A percentile compares a stretch with the other conserved stretches of the same genome.
Conservation (phyloP, 2,113 vertebrate genomes). For the Lates calcarifer region DNA sequence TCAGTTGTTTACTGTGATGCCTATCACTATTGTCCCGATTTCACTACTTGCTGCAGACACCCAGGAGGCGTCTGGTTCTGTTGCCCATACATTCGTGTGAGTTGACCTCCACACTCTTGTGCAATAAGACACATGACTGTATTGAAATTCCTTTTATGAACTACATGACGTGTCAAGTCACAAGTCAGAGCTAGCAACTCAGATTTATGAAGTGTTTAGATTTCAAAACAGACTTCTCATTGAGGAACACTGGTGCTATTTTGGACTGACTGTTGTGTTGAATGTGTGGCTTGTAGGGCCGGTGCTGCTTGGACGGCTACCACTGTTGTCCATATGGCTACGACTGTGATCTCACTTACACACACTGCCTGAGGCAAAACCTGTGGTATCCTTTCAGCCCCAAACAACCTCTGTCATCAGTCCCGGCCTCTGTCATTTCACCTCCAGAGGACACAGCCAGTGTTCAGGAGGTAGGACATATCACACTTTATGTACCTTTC, state of each 20-base stretch:
- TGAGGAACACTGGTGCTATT: neutral
- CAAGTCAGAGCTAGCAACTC: neutral
- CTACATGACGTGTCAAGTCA: neutral
- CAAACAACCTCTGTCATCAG: constrained; percentile 23
- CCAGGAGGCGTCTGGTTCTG: constrained; percentile 69
- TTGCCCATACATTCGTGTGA: constrained; percentile 66
- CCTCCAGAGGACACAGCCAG: constrained; percentile 13
- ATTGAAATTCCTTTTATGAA: neutral
- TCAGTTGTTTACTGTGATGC: constrained; percentile 70
- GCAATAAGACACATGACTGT: neutral
- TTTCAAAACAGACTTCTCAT: neutral
- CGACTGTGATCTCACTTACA: constrained; percentile 67
- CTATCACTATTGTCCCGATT: constrained; percentile 33
- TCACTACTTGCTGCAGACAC: constrained; percentile 75
- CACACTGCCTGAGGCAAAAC: constrained; percentile 42
- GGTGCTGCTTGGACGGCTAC: constrained; percentile 77
- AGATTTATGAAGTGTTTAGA: neutral
- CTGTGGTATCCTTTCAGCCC: constrained; percentile 55
- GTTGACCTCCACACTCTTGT: neutral
- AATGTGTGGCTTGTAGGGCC: constrained; percentile 55
- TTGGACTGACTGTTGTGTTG: neutral
- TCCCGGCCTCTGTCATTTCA: constrained; percentile 42
- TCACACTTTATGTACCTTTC: neutral
- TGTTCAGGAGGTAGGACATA: constrained; percentile 44
- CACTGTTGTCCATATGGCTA: constrained; percentile 76